Conservation (phyloP, 2,113 vertebrate species). For the Osmerus mordax region DNA sequence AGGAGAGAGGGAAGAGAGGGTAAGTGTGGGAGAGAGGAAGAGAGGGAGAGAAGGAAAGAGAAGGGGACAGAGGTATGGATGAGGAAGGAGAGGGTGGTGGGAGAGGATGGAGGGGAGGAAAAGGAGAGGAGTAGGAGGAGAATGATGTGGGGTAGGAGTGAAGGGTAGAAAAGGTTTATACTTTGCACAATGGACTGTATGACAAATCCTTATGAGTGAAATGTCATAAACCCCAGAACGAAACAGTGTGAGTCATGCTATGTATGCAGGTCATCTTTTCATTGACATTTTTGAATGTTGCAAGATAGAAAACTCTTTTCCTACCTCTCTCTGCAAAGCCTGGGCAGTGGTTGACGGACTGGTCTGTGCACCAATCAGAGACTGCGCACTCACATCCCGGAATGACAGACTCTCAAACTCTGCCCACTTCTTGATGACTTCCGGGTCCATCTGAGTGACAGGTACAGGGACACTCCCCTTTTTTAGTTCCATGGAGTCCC, state of each 20-base stretch:
- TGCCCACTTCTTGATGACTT: constrained; percentile 90
- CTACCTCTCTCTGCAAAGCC: constrained; percentile 82
- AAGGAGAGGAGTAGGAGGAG: too few relatives aligned
- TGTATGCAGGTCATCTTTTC: too few relatives aligned
- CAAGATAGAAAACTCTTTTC: constrained; percentile 6
- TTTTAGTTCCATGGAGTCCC: constrained; percentile 77
- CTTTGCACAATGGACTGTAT: too few relatives aligned
- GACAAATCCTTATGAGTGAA: too few relatives aligned
- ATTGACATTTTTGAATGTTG: too few relatives aligned
- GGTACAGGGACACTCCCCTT: constrained; percentile 73
- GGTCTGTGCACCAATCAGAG: constrained; percentile 50
- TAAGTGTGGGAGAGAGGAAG: background rate
- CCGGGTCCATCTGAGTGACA: constrained; percentile 71
- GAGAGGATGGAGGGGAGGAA: background rate
- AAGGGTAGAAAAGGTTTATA: background rate
- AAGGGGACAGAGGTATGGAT: background rate
- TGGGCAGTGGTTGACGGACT: constrained; percentile 56
- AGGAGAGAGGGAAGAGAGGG: background rate
- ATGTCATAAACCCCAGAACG: too few relatives aligned
- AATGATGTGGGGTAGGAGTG: background rate
- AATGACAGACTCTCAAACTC: constrained; percentile 86
- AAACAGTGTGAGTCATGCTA: too few relatives aligned
- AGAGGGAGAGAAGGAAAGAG: background rate
- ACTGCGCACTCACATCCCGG: constrained; percentile 71
- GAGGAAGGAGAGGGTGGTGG: background rate